A percentile compares a stretch with the other conserved stretches of the same genome.
Evolutionary conservation across 2,888 invertebrate genomes (phyloP).

Genomic region (Allacma fusca): DNA sequence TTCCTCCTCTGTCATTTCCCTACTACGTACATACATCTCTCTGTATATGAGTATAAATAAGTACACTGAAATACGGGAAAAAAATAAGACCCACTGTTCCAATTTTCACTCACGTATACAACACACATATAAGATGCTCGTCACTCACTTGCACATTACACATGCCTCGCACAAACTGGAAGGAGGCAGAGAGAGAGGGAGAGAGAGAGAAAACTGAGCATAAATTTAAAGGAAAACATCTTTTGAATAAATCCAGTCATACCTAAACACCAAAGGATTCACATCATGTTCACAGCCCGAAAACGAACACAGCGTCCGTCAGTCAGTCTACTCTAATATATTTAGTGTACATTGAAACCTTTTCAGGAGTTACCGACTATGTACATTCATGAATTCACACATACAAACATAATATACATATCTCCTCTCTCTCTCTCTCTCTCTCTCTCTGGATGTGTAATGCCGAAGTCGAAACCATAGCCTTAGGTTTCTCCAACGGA

Average conservation of each 20-base stretch:
- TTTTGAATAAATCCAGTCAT: conserved; percentile 16
- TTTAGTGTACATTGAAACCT: neutral
- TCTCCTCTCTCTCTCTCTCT: too few relatives aligned
- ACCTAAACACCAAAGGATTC: neutral
- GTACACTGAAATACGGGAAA: too few relatives aligned
- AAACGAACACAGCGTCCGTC: conserved; percentile 13
- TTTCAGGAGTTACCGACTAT: neutral
- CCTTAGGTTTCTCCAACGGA: too few relatives aligned
- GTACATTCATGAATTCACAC: neutral
- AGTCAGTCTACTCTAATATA: neutral
- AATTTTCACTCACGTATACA: conserved; percentile 19
- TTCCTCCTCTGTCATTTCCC: too few relatives aligned
- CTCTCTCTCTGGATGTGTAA: too few relatives aligned
- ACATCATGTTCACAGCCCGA: conserved; percentile 25
- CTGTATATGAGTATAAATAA: too few relatives aligned
- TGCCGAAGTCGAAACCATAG: too few relatives aligned
- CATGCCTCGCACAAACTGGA: conserved; percentile 5
- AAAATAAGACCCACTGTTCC: conserved; percentile 29
- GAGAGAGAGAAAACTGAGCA: neutral
- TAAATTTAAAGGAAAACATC: conserved; percentile 10
- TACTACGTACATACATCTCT: too few relatives aligned
- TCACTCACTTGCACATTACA: conserved; percentile 4
- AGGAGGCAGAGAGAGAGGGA: too few relatives aligned
- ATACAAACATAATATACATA: too few relatives aligned
- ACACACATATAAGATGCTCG: neutral